Percentiles rank a stretch among this genome's conserved stretches.
These are phyloP conservation scores for Theristicus caerulescens DNA, from an alignment of 2,113 vertebrate species.

Conservation along the genomic window DNA sequence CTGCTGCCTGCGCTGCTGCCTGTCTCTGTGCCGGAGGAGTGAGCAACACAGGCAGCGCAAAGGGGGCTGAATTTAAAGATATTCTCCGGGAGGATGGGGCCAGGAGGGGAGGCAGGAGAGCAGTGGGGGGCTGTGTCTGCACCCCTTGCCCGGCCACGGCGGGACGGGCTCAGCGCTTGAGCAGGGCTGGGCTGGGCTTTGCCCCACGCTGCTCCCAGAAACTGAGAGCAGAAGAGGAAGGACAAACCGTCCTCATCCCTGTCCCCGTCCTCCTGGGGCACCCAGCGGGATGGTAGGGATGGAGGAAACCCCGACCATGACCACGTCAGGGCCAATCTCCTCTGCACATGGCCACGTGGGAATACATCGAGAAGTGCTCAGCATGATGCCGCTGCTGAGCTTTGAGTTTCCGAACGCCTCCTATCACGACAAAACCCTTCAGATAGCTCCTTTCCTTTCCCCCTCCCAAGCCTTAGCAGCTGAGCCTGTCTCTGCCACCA, in stretches of 20 bases:
- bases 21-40: neutral
- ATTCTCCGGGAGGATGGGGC: neutral
- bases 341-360: accelerated
- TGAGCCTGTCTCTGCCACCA: neutral
- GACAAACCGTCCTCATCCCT: neutral
- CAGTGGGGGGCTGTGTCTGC: neutral
- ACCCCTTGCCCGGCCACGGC: neutral
- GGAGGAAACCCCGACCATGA: neutral
- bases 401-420: neutral
- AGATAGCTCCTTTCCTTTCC: accelerated
- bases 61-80: neutral
- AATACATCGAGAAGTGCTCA: neutral
- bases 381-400: accelerated
- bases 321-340: accelerated
- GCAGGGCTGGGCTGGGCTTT: neutral
- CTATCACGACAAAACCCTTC: neutral
- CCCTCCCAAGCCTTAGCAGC: neutral
- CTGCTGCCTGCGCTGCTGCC: neutral
- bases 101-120: neutral
- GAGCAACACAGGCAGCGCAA: neutral
- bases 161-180: accelerated
- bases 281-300: accelerated
- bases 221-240: neutral
- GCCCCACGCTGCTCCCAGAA: neutral
- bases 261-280: neutral